Evolutionary conservation across 2,113 vertebrate genomes (phyloP), one percentile per base, ranked within the genome.

Genomic region (Takifugu bimaculatus): DNA sequence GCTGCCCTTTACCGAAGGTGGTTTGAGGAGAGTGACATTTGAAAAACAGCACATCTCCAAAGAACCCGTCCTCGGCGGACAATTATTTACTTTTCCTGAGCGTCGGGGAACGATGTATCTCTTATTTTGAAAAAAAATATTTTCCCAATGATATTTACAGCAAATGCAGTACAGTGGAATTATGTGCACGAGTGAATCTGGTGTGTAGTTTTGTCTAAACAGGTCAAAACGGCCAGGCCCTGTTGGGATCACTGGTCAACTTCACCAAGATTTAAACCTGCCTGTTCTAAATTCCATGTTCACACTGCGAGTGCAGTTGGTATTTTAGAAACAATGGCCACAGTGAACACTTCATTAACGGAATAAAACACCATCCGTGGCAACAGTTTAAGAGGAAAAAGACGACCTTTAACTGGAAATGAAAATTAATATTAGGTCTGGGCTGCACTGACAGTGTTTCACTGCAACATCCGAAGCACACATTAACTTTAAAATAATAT

Each of bases 11-110:
- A 65, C 71, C 54, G 5, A 64, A 69, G 58, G 72, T 60, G 65
- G 53, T 54, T 61, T 15, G 13, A 66, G 63, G 57, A 61, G 27
- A 39, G 52, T 88, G 88, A 79, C 87, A 89, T 91, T 90, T 89
- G 35, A 81, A 83, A 82, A 54, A 63, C 55, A 63, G 28, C 27
- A 45, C 50, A 68, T 80, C 69, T 63, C 59, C 70, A 64, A 70
- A 75, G 47, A 42, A 70, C 54, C 49, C n/a, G 54, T 59, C 28
- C 45, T 32, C 45, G 1, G 14, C 60, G 60, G 62, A 65, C 54
- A 32, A 54, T 55, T 53, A 39, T 68, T 63, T 74, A 47, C 50
- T 59, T n/a, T n/a, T 49, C 63, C 25, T 20, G 15, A 39, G 35
- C 35, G 7, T 39, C 35, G 4, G 35, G 35, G 35, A 39, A 6